Evolutionary conservation across 2,888 invertebrate species (phyloP).

Genomic region (Acleris holmiana): DNA sequence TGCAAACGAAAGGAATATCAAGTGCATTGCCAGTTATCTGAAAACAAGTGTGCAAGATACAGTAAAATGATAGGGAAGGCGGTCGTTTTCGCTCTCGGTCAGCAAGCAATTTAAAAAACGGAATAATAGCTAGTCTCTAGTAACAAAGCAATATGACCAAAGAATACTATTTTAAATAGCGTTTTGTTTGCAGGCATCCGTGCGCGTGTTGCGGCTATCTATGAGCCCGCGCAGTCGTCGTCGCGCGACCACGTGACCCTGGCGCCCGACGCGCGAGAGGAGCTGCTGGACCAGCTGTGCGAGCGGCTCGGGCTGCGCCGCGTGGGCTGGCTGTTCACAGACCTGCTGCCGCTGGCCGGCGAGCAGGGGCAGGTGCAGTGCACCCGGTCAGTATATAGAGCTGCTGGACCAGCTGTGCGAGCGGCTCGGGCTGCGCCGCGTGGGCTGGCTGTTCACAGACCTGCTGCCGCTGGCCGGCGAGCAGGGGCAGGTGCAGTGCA

Average conservation of each 20-base stretch:
- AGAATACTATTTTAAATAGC: background rate
- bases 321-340: slow-evolving; percentile 99
- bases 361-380: slow-evolving; percentile 93
- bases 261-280: slow-evolving; percentile 87
- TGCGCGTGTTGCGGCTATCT: slow-evolving; percentile 96
- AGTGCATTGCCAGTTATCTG: too few species aligned
- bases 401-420: slow-evolving; percentile 91
- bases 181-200: slow-evolving; percentile 84
- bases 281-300: slow-evolving; percentile 91
- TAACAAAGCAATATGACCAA: too few species aligned
- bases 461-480: slow-evolving; percentile 67
- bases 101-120: too few species aligned
- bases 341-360: slow-evolving; percentile 94
- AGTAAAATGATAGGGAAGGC: too few species aligned
- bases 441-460: slow-evolving; percentile 99
- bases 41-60: too few species aligned
- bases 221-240: slow-evolving; percentile 98
- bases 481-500: slow-evolving; percentile 87
- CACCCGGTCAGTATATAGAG: slow-evolving; percentile 64
- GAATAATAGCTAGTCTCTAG: too few species aligned
- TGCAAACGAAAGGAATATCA: too few species aligned
- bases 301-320: slow-evolving; percentile 88
- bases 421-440: slow-evolving; percentile 88
- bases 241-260: slow-evolving; percentile 87
- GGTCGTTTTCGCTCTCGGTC: too few species aligned